Base-by-base conservation (phyloP, 2,113 vertebrate species). In the Sander lucioperca region DNA sequence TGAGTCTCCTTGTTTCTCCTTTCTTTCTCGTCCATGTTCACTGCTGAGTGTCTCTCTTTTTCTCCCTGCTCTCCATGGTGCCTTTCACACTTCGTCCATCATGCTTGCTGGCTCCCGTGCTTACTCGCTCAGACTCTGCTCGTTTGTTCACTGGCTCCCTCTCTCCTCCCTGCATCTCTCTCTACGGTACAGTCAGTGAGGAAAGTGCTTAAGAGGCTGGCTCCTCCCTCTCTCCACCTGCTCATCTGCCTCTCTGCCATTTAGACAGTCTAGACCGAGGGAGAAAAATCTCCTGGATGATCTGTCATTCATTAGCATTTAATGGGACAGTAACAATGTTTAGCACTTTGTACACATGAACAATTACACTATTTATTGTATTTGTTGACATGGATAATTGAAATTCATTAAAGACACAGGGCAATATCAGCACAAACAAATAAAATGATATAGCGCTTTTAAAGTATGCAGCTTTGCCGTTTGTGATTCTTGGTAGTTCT, bases 141-240 rank as follows among this genome's bases (percentile, higher is more conserved):
- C 18, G 39, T 48, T 50, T 57, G 25, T 50, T 62, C 77, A 50
- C 67, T 65, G 68, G 27, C 74, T 74, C 57, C 23, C 78, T 58
- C 76, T 68, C 73, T 78, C 59, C 47, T 53, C 79, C 33, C 78
- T 59, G 21, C 21, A 6, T 57, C 66, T 53, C 62, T 58, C 70
- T 61, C 47, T 19, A 5, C 12, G 36, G 63, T 77, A 75, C 80
- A 83, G 63, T 67, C 64, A 77, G 65, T 45, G 77, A 74, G 74
- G 57, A 78, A 74, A 89, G 81, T 68, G 83, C 80, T 79, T 43
- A 67, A 78, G 65, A 83, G 56, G 56, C 74, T 79, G 65, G 80
- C 86, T 86, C 86, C 89, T 82, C 84, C 83, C 50, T 69, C 62
- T 69, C 47, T n/a, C 75, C 51, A 7, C 27, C 66, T 70, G 51